Percentiles rank a stretch among this genome's conserved stretches.
Evolutionary conservation across 2,113 vertebrate genomes (phyloP).

Genomic region (Cinclus cinclus): DNA sequence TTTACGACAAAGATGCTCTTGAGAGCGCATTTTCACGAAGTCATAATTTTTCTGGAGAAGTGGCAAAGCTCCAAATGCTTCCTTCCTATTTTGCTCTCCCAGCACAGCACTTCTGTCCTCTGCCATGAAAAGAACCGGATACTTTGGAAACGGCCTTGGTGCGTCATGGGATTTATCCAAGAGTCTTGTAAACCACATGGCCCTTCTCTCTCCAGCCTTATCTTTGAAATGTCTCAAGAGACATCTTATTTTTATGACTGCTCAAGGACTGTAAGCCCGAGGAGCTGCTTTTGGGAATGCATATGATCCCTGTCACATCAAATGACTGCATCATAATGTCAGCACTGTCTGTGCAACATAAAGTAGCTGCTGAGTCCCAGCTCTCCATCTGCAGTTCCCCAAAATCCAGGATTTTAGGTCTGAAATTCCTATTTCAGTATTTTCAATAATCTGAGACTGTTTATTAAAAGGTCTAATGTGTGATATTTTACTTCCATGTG

Average conservation of each 20-base stretch:
- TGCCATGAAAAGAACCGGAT: neutral
- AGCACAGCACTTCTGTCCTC: neutral
- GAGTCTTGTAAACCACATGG: slow-evolving; percentile 42
- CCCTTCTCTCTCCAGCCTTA: slow-evolving; percentile 30
- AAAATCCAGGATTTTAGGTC: neutral
- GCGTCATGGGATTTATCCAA: neutral
- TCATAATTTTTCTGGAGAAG: neutral
- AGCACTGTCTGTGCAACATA: neutral
- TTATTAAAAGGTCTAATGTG: neutral
- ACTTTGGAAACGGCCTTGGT: neutral
- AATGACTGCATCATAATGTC: neutral
- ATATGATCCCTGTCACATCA: slow-evolving; percentile 48
- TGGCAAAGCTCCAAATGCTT: neutral
- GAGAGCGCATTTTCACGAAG: neutral
- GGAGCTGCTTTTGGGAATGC: slow-evolving; percentile 43
- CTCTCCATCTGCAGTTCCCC: neutral
- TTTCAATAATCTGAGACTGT: neutral
- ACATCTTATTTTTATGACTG: slow-evolving; percentile 51
- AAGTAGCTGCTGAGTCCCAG: slow-evolving; percentile 6
- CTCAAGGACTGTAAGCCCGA: neutral
- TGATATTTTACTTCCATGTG: neutral
- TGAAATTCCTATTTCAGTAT: neutral
- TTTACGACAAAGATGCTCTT: neutral
- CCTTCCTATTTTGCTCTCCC: neutral
- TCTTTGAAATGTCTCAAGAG: slow-evolving; percentile 40